phyloP scores from a whole-genome alignment of 64 coral and sea anemone genomes.

The Hydrozoanthus tunicans region DNA sequence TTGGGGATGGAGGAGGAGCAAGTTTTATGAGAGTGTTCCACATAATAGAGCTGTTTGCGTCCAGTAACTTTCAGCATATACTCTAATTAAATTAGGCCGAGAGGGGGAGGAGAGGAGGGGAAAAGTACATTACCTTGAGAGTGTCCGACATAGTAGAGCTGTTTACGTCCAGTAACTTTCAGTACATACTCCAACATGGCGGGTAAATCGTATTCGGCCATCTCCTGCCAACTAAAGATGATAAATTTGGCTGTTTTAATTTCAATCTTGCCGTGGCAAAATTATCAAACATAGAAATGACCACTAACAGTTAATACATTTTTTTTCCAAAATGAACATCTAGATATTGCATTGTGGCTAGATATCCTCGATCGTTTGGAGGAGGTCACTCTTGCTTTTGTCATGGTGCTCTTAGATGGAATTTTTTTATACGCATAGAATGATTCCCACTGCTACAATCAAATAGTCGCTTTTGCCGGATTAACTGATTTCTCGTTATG shows the following conservation, averaged over 20 bases:
- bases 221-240: slow-evolving; percentile 49
- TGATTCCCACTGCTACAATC: no score
- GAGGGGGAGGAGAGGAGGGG: no score
- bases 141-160: slow-evolving; percentile 83
- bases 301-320: no score
- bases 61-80: slow-evolving; percentile 68
- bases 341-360: no score
- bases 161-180: slow-evolving; percentile 59
- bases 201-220: slow-evolving; percentile 70
- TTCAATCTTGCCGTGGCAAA: not conserved
- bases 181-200: slow-evolving; percentile 81
- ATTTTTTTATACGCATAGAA: no score
- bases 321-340: no score
- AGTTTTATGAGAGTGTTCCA: slow-evolving; percentile 63
- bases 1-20: no score
- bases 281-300: not conserved
- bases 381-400: no score
- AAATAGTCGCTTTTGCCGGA: no score
- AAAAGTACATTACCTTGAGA: slow-evolving; percentile 58
- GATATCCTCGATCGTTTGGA: no score
- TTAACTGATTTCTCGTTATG: no score
- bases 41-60: slow-evolving; percentile 68
- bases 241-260: not conserved
- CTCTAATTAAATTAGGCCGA: not conserved
- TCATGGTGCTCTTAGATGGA: no score